phyloP scores from a whole-genome alignment of 2,113 vertebrate species.

The Girardinichthys multiradiatus region DNA sequence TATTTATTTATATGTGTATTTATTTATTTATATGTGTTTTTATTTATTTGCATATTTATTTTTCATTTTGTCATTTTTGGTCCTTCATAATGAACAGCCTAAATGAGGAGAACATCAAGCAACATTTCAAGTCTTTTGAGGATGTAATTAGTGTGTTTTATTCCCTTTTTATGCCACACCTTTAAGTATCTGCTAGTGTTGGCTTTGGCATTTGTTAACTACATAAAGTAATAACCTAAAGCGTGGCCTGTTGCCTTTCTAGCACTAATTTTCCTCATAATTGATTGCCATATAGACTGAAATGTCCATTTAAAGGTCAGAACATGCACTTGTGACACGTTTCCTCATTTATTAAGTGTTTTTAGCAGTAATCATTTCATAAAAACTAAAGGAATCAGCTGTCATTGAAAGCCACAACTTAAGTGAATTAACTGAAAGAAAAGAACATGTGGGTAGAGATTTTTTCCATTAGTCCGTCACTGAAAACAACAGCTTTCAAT shows the following conservation, averaged over 20 bases:
- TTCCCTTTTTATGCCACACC: not conserved
- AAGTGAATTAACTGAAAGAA: not conserved
- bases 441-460: not conserved
- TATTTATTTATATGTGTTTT: too few relatives aligned
- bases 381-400: constrained; percentile 9
- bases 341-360: constrained; percentile 2
- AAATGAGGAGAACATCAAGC: not conserved
- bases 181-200: not conserved
- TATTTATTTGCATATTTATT: too few relatives aligned
- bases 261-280: not conserved
- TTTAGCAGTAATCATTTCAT: not conserved
- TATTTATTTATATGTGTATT: too few relatives aligned
- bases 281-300: constrained; percentile 4
- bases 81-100: not conserved
- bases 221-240: constrained; percentile 7
- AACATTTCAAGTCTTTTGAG: constrained; percentile 6
- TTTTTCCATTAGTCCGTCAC: constrained; percentile 1
- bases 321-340: not conserved
- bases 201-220: constrained; percentile 23
- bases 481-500: not conserved
- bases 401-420: not conserved
- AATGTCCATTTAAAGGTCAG: constrained; percentile 13
- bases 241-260: not conserved
- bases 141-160: constrained; percentile 13
- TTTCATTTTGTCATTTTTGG: too few relatives aligned